Evolutionary conservation across 1,140 invertebrate species (phyloP).

Genomic region (Cherax quadricarinatus): DNA sequence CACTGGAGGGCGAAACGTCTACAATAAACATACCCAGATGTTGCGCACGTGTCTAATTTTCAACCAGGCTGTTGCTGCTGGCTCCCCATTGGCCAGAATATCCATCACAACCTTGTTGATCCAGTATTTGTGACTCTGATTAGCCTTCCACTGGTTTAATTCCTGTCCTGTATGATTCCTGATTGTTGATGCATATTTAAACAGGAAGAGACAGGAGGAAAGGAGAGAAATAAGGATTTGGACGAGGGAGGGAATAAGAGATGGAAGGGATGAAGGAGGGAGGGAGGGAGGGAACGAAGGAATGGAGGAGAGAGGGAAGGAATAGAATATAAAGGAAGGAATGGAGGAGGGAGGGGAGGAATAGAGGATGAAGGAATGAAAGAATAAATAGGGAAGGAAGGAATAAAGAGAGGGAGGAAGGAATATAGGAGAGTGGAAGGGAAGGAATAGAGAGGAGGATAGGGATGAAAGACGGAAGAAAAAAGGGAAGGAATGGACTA

Average conservation of each 20-base stretch:
- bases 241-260: neutral
- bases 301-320: neutral
- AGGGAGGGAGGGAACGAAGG: neutral
- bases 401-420: neutral
- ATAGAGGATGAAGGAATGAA: neutral
- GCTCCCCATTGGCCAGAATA: no score
- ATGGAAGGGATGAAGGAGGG: neutral
- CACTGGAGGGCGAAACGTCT: no score
- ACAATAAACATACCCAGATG: no score
- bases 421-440: neutral
- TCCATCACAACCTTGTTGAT: no score
- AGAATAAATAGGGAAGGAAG: no score
- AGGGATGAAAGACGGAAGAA: neutral
- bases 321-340: neutral
- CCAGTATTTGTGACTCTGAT: no score
- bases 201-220: no score
- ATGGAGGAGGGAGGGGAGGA: neutral
- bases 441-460: neutral
- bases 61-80: no score
- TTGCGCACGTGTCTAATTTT: no score
- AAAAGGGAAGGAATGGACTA: neutral
- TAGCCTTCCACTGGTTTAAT: no score
- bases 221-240: neutral
- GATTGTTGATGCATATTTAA: no score
- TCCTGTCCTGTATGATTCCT: no score